These are phyloP conservation scores for Monomorium pharaonis DNA, from an alignment of 1,140 invertebrate species.

Conservation along the genomic window DNA sequence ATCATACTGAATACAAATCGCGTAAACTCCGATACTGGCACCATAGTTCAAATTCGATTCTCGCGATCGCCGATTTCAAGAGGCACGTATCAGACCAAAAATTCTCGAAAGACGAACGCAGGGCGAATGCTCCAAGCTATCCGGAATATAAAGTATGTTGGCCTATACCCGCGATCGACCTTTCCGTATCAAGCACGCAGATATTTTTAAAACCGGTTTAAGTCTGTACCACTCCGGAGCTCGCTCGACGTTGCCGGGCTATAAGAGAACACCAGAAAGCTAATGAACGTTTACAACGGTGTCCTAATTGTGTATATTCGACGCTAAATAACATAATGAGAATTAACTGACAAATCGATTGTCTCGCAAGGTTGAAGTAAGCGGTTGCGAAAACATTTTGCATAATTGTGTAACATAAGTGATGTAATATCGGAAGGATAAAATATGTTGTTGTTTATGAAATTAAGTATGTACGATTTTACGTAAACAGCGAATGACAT, in stretches of 20 bases:
- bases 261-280: constrained; percentile 4
- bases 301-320: constrained; percentile 20
- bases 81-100: constrained; percentile 8
- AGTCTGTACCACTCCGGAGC: constrained; percentile 14
- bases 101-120: not conserved
- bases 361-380: not conserved
- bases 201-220: constrained; percentile 55
- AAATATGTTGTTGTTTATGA: not conserved
- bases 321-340: constrained; percentile 44
- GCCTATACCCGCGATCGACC: constrained; percentile 2
- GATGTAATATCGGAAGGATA: not conserved
- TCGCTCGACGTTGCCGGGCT: not conserved
- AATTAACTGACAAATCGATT: constrained; percentile 35
- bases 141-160: constrained; percentile 42
- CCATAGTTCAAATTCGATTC: constrained; percentile 33
- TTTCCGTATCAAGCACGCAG: constrained; percentile 27
- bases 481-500: not conserved
- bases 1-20: constrained; percentile 9
- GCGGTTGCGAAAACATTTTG: not conserved
- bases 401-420: not conserved
- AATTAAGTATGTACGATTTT: not conserved
- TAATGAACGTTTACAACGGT: constrained; percentile 58
- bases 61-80: constrained; percentile 24
- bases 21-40: constrained; percentile 1
- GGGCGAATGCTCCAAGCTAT: not conserved